Conservation (phyloP, 2,113 vertebrate species). For the Chaetodon trifascialis region DNA sequence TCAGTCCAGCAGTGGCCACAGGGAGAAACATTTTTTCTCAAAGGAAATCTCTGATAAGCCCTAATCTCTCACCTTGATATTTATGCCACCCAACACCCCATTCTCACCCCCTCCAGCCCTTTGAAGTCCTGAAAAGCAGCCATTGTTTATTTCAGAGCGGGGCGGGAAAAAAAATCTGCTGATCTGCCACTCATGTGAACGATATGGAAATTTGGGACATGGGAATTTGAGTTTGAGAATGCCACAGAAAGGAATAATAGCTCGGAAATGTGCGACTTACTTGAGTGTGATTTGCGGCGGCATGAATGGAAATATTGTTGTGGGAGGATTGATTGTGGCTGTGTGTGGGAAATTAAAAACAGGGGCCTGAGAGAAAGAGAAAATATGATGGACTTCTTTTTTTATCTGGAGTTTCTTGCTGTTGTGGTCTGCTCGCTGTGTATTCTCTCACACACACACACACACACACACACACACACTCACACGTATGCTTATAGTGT, state of each 20-base stretch:
- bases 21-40: constrained; percentile 41
- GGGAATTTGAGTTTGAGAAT: constrained; percentile 63
- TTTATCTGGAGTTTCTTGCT: constrained; percentile 55
- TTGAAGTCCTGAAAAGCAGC: constrained; percentile 69
- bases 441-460: not conserved
- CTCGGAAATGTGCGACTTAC: constrained; percentile 49
- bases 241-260: constrained; percentile 33
- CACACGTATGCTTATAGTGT: not conserved
- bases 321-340: constrained; percentile 57
- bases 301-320: constrained; percentile 70
- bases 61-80: constrained; percentile 75
- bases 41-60: constrained; percentile 68
- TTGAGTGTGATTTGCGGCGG: constrained; percentile 42
- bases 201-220: constrained; percentile 59
- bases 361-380: not conserved
- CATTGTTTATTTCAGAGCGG: constrained; percentile 64
- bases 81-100: constrained; percentile 49
- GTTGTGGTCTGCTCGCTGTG: constrained; percentile 13
- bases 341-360: constrained; percentile 54
- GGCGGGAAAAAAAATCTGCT: constrained; percentile 29
- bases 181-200: constrained; percentile 54
- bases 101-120: constrained; percentile 41
- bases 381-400: constrained; percentile 30
- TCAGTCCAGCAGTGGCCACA: constrained; percentile 28
- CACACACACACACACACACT: not conserved